Evolutionary conservation across 2,797 vertebrate genomes (phyloP).

Genomic region (Argyrosomus regius): DNA sequence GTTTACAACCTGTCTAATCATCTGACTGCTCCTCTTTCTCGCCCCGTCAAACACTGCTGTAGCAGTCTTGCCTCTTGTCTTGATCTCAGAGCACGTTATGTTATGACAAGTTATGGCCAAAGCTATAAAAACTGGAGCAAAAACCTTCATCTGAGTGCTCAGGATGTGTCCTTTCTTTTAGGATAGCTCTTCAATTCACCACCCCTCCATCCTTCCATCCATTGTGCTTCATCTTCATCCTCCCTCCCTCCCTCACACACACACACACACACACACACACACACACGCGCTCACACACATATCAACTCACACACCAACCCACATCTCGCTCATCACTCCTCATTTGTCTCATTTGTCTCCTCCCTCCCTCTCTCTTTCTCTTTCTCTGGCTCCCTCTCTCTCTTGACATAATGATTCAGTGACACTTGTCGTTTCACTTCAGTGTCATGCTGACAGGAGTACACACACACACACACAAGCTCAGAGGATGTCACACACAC

Average conservation of each 20-base stretch:
- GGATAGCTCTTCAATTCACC: background rate
- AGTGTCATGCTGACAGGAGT: slow-evolving; percentile 33
- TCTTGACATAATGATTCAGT: slow-evolving; percentile 57
- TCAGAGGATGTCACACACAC: background rate
- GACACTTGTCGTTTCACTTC: slow-evolving; percentile 67
- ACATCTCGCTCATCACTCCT: slow-evolving; percentile 59
- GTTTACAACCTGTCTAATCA: background rate
- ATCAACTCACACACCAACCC: slow-evolving; percentile 41
- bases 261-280: background rate
- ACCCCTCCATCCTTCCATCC: slow-evolving; percentile 8
- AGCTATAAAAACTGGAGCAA: background rate
- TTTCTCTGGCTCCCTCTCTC: slow-evolving; percentile 29
- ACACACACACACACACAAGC: slow-evolving; percentile 19
- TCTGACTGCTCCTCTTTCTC: background rate
- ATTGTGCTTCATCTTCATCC: slow-evolving; percentile 15
- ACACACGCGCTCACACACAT: slow-evolving; percentile 19
- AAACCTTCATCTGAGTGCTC: background rate
- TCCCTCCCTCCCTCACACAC: slow-evolving; percentile 12
- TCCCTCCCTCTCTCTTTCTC: slow-evolving; percentile 29
- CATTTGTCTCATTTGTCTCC: slow-evolving; percentile 50
- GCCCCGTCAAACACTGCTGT: too few species aligned
- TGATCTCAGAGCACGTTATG: background rate
- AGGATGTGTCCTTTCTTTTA: background rate
- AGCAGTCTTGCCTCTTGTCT: background rate
- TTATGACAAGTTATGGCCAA: background rate